A percentile compares a stretch with the other conserved stretches of the same genome.
phyloP scores from a whole-genome alignment of 1,140 invertebrate species.

The Drosophila bocqueti region DNA sequence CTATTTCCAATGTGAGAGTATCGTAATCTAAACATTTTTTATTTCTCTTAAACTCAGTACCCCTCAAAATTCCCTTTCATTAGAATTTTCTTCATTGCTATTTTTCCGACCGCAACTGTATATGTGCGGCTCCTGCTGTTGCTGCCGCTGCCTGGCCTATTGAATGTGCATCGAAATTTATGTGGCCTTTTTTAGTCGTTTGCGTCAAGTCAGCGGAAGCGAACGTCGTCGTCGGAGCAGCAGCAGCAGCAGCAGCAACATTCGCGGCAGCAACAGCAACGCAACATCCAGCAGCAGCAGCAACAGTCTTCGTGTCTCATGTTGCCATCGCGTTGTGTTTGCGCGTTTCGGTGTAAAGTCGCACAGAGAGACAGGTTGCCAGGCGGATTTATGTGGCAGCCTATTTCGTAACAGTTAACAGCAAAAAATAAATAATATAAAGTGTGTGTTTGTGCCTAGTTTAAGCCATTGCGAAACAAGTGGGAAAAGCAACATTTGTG shows the following conservation, averaged over 20 bases:
- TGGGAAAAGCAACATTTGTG: slow-evolving; percentile 14
- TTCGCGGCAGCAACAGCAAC: slow-evolving; percentile 26
- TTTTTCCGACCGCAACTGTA: not conserved
- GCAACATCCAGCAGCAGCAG: slow-evolving; percentile 26
- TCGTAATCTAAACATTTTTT: not conserved
- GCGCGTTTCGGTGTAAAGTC: slow-evolving; percentile 18
- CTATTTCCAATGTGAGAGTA: not conserved
- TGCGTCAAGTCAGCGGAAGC: slow-evolving; percentile 82
- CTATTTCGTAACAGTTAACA: slow-evolving; percentile 34
- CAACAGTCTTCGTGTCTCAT: slow-evolving; percentile 30
- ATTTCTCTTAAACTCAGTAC: not conserved
- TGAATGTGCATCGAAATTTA: slow-evolving; percentile 77
- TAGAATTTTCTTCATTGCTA: not conserved
- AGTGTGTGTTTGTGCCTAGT: slow-evolving; percentile 37
- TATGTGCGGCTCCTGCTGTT: slow-evolving; percentile 12
- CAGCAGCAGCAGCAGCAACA: slow-evolving; percentile 29
- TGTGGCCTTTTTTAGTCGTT: slow-evolving; percentile 82
- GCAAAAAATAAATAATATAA: slow-evolving; percentile 7
- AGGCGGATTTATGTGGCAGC: slow-evolving; percentile 24
- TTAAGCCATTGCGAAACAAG: slow-evolving; percentile 38
- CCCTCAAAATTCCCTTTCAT: no score
- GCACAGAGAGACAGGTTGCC: slow-evolving; percentile 35
- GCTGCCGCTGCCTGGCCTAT: slow-evolving; percentile 66
- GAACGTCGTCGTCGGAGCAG: slow-evolving; percentile 61
- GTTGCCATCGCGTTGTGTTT: slow-evolving; percentile 23